phyloP scores from a whole-genome alignment of 2,888 invertebrate genomes.

The Dynastes tityus region DNA sequence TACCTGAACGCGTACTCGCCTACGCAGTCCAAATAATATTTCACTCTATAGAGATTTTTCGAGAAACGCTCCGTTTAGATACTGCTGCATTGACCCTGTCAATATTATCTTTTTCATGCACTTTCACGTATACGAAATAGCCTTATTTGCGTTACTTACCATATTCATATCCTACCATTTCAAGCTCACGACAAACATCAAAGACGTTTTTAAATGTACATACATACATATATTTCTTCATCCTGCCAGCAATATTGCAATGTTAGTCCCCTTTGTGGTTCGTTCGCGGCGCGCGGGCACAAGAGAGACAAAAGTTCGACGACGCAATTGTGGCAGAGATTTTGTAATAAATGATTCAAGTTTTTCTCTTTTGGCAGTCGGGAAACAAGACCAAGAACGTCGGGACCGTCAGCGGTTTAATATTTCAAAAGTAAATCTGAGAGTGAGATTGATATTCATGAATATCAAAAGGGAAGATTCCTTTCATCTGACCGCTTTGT shows the following conservation, averaged over 20 bases:
- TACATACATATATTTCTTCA: slow-evolving; percentile 37
- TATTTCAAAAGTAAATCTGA: slow-evolving; percentile 51
- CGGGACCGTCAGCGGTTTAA: slow-evolving; percentile 43
- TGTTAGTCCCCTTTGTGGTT: slow-evolving; percentile 11
- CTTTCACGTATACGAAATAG: neutral
- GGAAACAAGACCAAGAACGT: slow-evolving; percentile 43
- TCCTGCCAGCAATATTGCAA: slow-evolving; percentile 18
- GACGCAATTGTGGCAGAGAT: slow-evolving; percentile 38
- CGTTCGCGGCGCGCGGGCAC: neutral
- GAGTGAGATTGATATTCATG: slow-evolving; percentile 53
- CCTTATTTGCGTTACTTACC: neutral
- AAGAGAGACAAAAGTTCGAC: slow-evolving; percentile 13
- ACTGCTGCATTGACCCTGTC: too few relatives aligned
- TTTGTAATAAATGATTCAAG: slow-evolving; percentile 42
- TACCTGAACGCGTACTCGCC: too few relatives aligned
- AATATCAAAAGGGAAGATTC: slow-evolving; percentile 48
- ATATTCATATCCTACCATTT: neutral
- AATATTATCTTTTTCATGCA: too few relatives aligned
- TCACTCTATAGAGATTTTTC: too few relatives aligned
- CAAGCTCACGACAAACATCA: slow-evolving; percentile 16
- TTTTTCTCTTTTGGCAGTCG: slow-evolving; percentile 33
- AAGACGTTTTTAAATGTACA: slow-evolving; percentile 26
- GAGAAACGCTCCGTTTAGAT: too few relatives aligned
- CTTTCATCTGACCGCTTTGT: slow-evolving; percentile 54
- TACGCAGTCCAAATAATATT: too few relatives aligned